A percentile compares a stretch with the other conserved stretches of the same genome.
phyloP scores from a whole-genome alignment of 2,888 invertebrate genomes.

The Ectobius pallidus region DNA sequence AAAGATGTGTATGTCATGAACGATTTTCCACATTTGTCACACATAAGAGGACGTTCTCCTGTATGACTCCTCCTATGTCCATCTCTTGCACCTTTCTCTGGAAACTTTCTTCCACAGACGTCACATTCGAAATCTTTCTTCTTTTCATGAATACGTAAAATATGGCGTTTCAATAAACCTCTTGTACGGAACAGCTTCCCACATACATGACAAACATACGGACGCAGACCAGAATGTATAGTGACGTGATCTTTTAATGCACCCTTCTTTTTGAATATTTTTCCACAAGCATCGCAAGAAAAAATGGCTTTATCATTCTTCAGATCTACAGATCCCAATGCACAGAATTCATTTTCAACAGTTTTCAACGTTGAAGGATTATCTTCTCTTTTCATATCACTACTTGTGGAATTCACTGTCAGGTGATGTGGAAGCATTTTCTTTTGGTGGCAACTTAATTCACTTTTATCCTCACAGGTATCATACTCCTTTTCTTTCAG shows the following conservation, averaged over 20 bases:
- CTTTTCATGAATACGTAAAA: conserved; percentile 5
- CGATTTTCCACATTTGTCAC: conserved; percentile 57
- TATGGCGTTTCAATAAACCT: not conserved
- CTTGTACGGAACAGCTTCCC: not conserved
- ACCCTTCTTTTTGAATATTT: not conserved
- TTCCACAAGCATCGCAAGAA: not conserved
- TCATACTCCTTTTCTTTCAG: too few species aligned
- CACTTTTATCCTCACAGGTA: too few species aligned
- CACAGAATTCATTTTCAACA: too few species aligned
- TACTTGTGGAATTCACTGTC: too few species aligned
- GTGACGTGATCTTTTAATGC: not conserved
- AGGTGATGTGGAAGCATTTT: too few species aligned
- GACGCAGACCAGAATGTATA: not conserved
- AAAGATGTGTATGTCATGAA: conserved; percentile 70
- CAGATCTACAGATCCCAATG: too few species aligned
- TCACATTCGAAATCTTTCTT: not conserved
- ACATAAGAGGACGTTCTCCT: conserved; percentile 52
- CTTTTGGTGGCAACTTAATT: too few species aligned
- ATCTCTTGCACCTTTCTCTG: conserved; percentile 56
- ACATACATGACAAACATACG: not conserved
- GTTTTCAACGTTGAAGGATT: too few species aligned
- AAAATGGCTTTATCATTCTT: not conserved
- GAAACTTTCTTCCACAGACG: conserved; percentile 50
- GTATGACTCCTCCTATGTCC: conserved; percentile 54
- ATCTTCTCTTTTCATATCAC: too few species aligned